Evolutionary conservation across 2,797 vertebrate species (phyloP), one percentile per base, ranked within the genome.

Genomic region (Bovichtus variegatus): DNA sequence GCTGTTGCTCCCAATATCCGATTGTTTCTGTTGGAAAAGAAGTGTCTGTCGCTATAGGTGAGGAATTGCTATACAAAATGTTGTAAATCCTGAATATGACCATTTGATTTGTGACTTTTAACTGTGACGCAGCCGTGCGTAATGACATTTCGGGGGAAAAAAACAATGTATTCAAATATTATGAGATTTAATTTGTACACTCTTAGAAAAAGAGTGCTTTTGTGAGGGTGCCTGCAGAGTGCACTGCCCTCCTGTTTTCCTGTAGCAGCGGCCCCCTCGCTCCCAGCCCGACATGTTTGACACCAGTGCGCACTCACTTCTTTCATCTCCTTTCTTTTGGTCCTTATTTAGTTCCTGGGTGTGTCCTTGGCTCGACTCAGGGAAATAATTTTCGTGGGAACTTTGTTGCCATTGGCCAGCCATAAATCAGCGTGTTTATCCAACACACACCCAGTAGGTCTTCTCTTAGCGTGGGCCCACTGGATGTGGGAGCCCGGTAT

Each of bases 341-440:
- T 27, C 55, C 36, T 65, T 40, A 27, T 78, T 71, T 76, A 91
- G 95, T 95, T 95, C 91, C 94, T 94, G 95, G 95, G 95, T 96
- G 95, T 95, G 96, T 96, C 95, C 89, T 89, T 81, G 90, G 87
- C 94, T 94, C 92, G 47, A 46, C 95, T 86, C 89, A 0, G 65
- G 51, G 53, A 83, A 87, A 82, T 76, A 88, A 93, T 95, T 94
- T 95, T 95, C 91, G 92, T 95, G 94, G 89, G 89, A 93, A 90
- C 95, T 96, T 80, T 92, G 67, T 91, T 95, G 94, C 95, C 94
- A 97, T 97, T 97, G 97, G 97, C 90, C 94, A 92, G 88, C 87
- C 92, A 92, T 90, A 95, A 95, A 96, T 97, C 96, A 97, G 96
- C 96, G 96, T 94, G 93, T 96, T 95, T 95, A 93, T 93, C 55